Base-by-base conservation (phyloP, 2,888 invertebrate genomes). In the Adelognathus sp. region DNA sequence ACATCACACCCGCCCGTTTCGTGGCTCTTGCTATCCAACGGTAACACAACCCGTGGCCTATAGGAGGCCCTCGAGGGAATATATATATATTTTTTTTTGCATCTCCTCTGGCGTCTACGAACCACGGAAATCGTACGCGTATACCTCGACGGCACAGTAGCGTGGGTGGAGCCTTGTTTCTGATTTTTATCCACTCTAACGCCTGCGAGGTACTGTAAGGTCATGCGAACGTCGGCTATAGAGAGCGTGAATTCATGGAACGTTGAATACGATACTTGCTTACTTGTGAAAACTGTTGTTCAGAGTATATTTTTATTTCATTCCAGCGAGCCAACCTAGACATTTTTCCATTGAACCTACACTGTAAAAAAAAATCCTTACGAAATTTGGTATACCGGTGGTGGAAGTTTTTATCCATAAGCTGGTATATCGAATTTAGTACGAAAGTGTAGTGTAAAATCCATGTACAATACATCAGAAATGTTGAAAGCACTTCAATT, bases 171-270 rank as follows among this genome's bases (percentile, higher is more conserved):
- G 64, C 70, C 50, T 46, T 66, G 31, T 50, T 75, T 79, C 64
- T 72, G 71, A 61, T 69, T 50, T 61, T 66, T 67, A 63, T 79
- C 58, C 79, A 52, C 67, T 67, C 79, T 76, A 56, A 75, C 71
- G 63, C 79, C 61, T 61, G 52, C 61, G 39, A 61, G 71, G 54
- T 54, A 52, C 50, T 27, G 24, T 39, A 36, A 66, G 27, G 60
- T 39, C 14, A 63, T 71, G 41, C 41, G n/a, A 31, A 41, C 39
- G 41, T 9, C 14, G 36, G 18, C 54, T 60, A 46, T 66, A 64
- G 27, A 27, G 29, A 41, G 27, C 36, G n/a, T 16, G 31, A 63
- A 60, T 67, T 63, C 58, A 69, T 50, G 61, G 18, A 29, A 52
- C 44, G 52, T 74, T 79, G 61, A 66, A 79, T 74, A 52, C 64